Conservation (phyloP, 1,140 invertebrate species). For the Ceratosolen fusciceps region DNA sequence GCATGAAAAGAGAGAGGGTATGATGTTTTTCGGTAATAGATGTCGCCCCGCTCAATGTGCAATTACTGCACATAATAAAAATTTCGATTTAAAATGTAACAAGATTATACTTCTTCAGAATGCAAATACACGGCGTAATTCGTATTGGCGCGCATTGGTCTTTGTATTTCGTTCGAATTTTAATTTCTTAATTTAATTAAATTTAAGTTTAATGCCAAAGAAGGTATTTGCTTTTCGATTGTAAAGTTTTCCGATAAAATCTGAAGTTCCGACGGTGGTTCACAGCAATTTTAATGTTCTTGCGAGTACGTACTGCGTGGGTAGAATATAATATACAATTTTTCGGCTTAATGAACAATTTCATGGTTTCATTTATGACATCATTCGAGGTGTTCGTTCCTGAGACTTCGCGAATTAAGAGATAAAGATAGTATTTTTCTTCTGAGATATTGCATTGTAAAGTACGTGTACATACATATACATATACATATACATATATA, state of each 20-base stretch:
- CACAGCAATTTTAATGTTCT: neutral
- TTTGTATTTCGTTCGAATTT: neutral
- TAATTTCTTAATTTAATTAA: neutral
- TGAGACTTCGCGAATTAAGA: neutral
- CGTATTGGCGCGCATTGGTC: neutral
- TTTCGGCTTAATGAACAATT: conserved; percentile 42
- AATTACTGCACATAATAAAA: no score
- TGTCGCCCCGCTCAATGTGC: no score
- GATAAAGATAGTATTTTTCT: conserved; percentile 6
- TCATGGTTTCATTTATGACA: conserved; percentile 31
- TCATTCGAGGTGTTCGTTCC: neutral
- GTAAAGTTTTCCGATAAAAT: conserved; percentile 26
- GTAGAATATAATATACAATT: conserved; percentile 15
- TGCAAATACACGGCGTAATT: neutral
- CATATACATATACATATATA: no score
- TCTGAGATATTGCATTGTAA: neutral
- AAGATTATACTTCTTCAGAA: neutral
- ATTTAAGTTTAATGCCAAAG: conserved; percentile 9
- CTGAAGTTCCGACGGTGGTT: neutral
- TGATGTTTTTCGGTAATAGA: no score
- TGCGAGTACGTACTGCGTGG: conserved; percentile 14
- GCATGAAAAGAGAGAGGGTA: no score
- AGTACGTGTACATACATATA: no score
- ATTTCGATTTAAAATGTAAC: neutral
- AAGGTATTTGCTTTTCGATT: neutral